These are phyloP conservation scores for Rhagologus leucostigma DNA, from an alignment of 2,113 vertebrate species.

Conservation along the genomic window DNA sequence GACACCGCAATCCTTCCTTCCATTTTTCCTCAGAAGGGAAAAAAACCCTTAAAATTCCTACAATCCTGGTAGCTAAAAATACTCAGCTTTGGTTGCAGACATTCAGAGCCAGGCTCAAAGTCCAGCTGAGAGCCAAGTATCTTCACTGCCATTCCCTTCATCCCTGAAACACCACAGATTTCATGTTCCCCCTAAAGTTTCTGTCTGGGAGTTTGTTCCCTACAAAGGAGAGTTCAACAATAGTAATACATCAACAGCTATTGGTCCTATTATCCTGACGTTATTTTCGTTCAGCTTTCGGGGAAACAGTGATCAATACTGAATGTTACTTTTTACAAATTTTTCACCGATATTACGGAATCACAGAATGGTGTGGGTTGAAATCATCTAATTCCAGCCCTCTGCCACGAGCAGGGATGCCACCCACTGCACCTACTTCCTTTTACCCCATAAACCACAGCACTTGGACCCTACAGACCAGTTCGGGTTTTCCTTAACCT, in stretches of 20 bases:
- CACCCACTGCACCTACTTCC: not conserved
- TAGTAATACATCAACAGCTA: fast-evolving
- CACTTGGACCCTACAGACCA: not conserved
- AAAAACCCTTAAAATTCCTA: not conserved
- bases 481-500: too few relatives aligned
- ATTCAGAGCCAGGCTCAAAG: not conserved
- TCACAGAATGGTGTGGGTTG: not conserved
- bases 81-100: not conserved
- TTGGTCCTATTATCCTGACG: not conserved
- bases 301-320: not conserved
- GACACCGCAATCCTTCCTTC: not conserved
- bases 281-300: not conserved
- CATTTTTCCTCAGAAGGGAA: not conserved
- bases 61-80: not conserved
- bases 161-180: not conserved
- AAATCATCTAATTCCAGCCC: not conserved
- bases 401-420: not conserved
- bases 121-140: not conserved
- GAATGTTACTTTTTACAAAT: not conserved
- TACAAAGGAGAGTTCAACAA: too few relatives aligned
- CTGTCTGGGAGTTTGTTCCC: not conserved
- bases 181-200: not conserved
- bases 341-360: not conserved
- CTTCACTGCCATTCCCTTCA: not conserved
- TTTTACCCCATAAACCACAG: not conserved